Evolutionary conservation across 1,140 invertebrate genomes (phyloP).

Genomic region (Drosophila serrata): DNA sequence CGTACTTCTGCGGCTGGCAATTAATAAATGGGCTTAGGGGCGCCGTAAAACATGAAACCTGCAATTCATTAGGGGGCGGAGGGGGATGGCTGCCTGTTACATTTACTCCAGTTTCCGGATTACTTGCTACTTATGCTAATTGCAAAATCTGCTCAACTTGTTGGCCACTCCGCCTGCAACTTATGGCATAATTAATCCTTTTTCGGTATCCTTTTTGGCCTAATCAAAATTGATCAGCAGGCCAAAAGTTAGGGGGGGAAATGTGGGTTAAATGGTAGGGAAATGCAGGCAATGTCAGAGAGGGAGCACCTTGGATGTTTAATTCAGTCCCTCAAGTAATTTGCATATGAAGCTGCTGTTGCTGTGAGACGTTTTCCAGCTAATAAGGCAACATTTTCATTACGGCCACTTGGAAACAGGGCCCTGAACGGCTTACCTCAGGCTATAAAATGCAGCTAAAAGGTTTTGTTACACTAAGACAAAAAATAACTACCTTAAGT

Average conservation of each 20-base stretch:
- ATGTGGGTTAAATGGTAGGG: constrained; percentile 22
- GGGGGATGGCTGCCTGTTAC: constrained; percentile 1
- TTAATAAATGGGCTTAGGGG: constrained; percentile 56
- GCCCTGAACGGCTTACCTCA: constrained; percentile 29
- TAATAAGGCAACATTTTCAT: constrained; percentile 74
- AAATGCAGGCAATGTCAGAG: constrained; percentile 1
- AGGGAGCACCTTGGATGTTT: not conserved
- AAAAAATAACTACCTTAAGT: no score
- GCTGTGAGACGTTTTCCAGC: constrained; percentile 61
- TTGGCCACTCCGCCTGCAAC: constrained; percentile 33
- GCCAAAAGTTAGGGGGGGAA: constrained; percentile 14
- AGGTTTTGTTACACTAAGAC: constrained; percentile 22
- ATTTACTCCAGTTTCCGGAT: constrained; percentile 41
- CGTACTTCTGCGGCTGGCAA: constrained; percentile 40
- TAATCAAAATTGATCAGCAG: constrained; percentile 44
- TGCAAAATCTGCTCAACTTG: constrained; percentile 46
- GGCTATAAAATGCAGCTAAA: constrained; percentile 62
- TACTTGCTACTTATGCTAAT: constrained; percentile 65
- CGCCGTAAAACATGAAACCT: constrained; percentile 31
- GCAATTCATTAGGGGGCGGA: constrained; percentile 21
- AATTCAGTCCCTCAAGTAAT: constrained; percentile 41
- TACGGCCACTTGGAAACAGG: constrained; percentile 39
- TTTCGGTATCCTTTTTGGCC: constrained; percentile 33
- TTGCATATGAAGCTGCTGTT: constrained; percentile 36
- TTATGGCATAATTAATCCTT: constrained; percentile 69